Evolutionary conservation across 2,113 vertebrate species (phyloP), one percentile per base, ranked within the genome.

Genomic region (Prionailurus viverrinus): DNA sequence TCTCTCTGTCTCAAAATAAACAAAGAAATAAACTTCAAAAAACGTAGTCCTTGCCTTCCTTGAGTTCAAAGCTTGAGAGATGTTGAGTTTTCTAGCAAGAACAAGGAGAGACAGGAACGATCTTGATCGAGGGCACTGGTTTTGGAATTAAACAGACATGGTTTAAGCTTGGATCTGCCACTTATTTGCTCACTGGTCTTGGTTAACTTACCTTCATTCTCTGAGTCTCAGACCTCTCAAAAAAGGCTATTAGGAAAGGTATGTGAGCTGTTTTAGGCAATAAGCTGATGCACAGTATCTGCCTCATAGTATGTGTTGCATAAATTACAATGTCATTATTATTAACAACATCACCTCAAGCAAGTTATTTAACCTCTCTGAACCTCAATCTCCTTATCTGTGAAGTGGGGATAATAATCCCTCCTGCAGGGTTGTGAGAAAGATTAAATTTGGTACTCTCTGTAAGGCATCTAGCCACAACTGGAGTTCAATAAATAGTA

Each of bases 331-430:
- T 16, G 16, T 2, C 9, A 33, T 79, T 48, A 61, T 61, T 73
- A 29, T 36, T 51, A 84, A 66, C 0, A 3, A 12, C 4, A 65
- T 27, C 7, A 33, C 53, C 48, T 95, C 18, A 4, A 73, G 61
- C 2, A 84, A 96, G 23, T 21, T n/a, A 78, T 31, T 86, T 53
- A 39, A 73, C 25, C 10, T 88, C 66, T 39, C 29, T 53, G 74
- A 87, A 80, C 29, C 65, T 90, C 84, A 27, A 39, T 81, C 25
- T 96, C 41, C 61, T 80, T 74, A 71, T 36, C 69, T 97, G 15
- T 55, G 48, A 94, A 89, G 79, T 58, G 51, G 78, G 45, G 10
- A 41, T 25, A 51, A 45, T 4, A 27, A 21, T 58, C 7, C 13
- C 61, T 51, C 9, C 21, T 4, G 14, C 19, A 90, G 31, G 1